Evolutionary conservation across 2,797 vertebrate species (phyloP).

Genomic region (Hylomyscus alleni): DNA sequence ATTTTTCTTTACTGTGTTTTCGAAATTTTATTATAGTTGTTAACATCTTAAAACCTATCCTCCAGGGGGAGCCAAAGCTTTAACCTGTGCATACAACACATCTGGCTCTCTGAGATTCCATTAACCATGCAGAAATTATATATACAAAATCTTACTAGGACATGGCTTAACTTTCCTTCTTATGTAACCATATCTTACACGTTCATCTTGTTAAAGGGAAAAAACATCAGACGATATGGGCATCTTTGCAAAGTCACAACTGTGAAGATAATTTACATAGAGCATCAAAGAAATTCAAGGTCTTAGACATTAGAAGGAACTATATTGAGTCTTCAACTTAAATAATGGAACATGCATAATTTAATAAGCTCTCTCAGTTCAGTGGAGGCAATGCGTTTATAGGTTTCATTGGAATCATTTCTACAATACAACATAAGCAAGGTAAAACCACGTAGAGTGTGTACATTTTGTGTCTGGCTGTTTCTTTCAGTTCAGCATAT

Average conservation of each 20-base stretch:
- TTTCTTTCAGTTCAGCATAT: not conserved
- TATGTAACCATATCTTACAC: not conserved
- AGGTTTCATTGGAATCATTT: not conserved
- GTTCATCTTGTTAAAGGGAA: not conserved
- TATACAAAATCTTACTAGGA: not conserved
- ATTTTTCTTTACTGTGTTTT: not conserved
- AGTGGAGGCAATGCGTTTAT: not conserved
- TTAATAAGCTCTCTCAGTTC: not conserved
- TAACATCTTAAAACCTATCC: not conserved
- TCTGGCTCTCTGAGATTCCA: not conserved
- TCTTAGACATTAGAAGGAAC: not conserved
- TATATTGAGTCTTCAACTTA: not conserved
- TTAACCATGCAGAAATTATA: not conserved
- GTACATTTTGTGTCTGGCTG: not conserved
- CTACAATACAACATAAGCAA: not conserved
- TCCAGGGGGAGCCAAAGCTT: constrained; percentile 68
- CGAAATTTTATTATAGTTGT: not conserved
- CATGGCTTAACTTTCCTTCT: not conserved
- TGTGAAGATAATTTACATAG: not conserved
- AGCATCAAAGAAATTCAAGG: not conserved
- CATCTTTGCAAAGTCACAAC: not conserved
- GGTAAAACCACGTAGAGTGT: not conserved
- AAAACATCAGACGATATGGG: not conserved
- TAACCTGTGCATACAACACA: not conserved
- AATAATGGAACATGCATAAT: not conserved